Evolutionary conservation across 2,113 vertebrate genomes (phyloP).

Genomic region (Varanus komodoensis): DNA sequence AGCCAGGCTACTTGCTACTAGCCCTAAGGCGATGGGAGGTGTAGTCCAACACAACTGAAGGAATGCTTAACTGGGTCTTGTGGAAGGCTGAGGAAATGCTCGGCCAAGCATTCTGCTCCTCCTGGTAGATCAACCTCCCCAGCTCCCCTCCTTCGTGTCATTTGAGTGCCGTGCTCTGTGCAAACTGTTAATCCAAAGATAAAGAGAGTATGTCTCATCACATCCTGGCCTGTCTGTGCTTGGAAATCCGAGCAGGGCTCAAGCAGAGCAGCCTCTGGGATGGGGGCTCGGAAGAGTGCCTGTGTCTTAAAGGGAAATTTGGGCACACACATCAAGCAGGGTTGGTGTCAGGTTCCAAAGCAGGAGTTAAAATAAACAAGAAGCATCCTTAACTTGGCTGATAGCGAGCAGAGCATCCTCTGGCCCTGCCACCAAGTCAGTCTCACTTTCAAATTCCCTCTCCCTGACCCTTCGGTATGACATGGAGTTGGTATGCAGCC

Average conservation of each 20-base stretch:
- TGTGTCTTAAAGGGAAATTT: neutral
- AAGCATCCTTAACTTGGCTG: conserved; percentile 5
- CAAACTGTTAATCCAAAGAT: neutral
- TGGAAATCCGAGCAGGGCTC: conserved; percentile 26
- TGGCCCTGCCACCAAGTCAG: neutral
- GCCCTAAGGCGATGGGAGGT: neutral
- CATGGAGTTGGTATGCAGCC: neutral
- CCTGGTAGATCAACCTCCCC: neutral
- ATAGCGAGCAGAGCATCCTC: neutral
- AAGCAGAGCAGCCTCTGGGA: neutral
- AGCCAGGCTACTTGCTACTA: neutral
- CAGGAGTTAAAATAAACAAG: conserved; percentile 42
- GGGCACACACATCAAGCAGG: neutral
- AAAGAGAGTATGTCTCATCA: conserved; percentile 2
- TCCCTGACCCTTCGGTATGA: neutral
- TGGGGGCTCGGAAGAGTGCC: neutral
- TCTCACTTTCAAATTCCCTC: conserved; percentile 17
- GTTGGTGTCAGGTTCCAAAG: conserved; percentile 17
- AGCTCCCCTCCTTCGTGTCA: neutral
- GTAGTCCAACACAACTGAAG: neutral
- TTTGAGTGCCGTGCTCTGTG: neutral
- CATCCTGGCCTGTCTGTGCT: neutral
- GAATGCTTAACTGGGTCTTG: too few species aligned
- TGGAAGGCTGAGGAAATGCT: too few species aligned
- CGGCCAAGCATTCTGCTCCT: neutral